phyloP scores from a whole-genome alignment of 2,888 invertebrate genomes.

The Catocala sponsa region DNA sequence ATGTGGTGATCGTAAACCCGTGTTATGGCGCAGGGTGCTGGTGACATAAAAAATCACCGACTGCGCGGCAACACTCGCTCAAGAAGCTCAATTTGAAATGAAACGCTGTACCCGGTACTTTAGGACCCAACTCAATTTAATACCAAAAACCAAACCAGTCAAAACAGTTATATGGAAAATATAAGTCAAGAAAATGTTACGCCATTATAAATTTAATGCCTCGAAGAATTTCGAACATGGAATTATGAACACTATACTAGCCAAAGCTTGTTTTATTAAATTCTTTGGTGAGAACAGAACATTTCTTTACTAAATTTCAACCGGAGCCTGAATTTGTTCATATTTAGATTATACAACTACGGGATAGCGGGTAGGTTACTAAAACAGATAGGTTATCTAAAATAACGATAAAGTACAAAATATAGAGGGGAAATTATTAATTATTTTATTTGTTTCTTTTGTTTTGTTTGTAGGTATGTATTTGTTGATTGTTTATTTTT shows the following conservation, averaged over 20 bases:
- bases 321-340: neutral
- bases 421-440: too few relatives aligned
- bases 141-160: constrained; percentile 45
- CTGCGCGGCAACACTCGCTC: constrained; percentile 55
- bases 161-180: constrained; percentile 22
- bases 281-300: constrained; percentile 3
- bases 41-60: constrained; percentile 74
- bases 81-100: constrained; percentile 68
- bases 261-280: constrained; percentile 13
- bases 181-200: constrained; percentile 14
- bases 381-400: too few relatives aligned
- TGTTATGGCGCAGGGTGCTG: constrained; percentile 73
- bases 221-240: neutral
- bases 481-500: too few relatives aligned
- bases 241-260: neutral
- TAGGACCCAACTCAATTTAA: constrained; percentile 57
- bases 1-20: constrained; percentile 77
- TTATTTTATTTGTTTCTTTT: too few relatives aligned
- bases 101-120: constrained; percentile 59
- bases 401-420: too few relatives aligned
- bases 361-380: too few relatives aligned
- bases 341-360: neutral
- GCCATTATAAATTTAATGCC: neutral
- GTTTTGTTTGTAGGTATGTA: too few relatives aligned
- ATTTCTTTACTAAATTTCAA: neutral